A percentile compares a stretch with the other conserved stretches of the same genome.
Evolutionary conservation across 2,888 invertebrate species (phyloP).

Genomic region (Glyphotaelius pellucidus): DNA sequence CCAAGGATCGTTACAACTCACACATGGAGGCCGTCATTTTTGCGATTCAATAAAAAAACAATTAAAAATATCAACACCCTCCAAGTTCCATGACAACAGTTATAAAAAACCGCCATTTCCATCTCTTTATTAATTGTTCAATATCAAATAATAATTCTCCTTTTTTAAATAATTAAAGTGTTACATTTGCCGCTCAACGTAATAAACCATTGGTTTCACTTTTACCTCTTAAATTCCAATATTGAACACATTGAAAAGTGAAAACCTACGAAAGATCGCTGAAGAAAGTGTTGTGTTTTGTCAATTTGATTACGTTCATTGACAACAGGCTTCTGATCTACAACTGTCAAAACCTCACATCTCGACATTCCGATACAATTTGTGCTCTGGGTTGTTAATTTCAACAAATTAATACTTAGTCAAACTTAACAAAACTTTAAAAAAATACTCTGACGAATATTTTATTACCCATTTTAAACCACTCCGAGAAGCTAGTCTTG

Average conservation of each 20-base stretch:
- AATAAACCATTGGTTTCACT: background rate
- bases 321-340: background rate
- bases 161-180: background rate
- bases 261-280: background rate
- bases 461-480: too few relatives aligned
- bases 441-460: too few relatives aligned
- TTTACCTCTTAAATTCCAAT: background rate
- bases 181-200: background rate
- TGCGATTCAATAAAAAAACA: too few relatives aligned
- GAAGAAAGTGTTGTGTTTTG: background rate
- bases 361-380: too few relatives aligned
- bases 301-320: background rate
- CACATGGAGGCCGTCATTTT: too few relatives aligned
- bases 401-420: background rate
- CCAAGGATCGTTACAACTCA: too few relatives aligned
- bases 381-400: too few relatives aligned
- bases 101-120: too few relatives aligned
- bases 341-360: background rate
- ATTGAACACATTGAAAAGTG: background rate
- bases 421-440: background rate
- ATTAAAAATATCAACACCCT: too few relatives aligned
- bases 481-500: too few relatives aligned
- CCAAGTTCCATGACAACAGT: too few relatives aligned
- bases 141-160: background rate
- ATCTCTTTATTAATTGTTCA: too few relatives aligned